A percentile compares a stretch with the other conserved stretches of the same genome.
Evolutionary conservation across 1,140 invertebrate genomes (phyloP).

Genomic region (Ganaspis sp.): DNA sequence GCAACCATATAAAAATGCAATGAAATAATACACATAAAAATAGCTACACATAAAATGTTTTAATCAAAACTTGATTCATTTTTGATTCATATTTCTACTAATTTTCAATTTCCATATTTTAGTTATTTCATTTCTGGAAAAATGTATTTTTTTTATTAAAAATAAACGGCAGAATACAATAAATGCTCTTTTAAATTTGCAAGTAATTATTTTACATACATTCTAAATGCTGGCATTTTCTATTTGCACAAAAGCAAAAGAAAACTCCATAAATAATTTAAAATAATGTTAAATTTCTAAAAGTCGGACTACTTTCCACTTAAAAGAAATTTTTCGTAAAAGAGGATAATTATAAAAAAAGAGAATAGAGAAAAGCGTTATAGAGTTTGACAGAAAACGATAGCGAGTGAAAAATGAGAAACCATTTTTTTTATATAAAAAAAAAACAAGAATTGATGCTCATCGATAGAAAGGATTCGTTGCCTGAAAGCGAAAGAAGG

Average conservation of each 20-base stretch:
- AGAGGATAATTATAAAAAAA: constrained; percentile 29
- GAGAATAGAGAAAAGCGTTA: constrained; percentile 11
- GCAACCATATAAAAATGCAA: constrained; percentile 44
- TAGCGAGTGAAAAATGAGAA: constrained; percentile 38
- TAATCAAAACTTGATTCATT: constrained; percentile 11
- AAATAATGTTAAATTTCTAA: constrained; percentile 31
- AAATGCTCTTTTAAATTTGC: no score
- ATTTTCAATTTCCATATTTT: no score
- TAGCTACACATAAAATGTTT: constrained; percentile 39
- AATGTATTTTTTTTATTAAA: no score
- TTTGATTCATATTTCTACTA: no score
- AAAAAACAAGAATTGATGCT: constrained; percentile 39
- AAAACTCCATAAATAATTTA: no score
- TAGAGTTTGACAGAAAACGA: constrained; percentile 1
- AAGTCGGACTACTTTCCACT: no score
- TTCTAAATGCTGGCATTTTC: no score
- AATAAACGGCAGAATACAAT: no score
- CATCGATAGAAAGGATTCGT: constrained; percentile 24
- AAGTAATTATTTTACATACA: no score
- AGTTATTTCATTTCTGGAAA: no score
- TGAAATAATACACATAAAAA: constrained; percentile 38
- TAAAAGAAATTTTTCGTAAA: constrained; percentile 21
- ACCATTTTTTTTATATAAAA: constrained; percentile 20
- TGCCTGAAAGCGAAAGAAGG: constrained; percentile 51
- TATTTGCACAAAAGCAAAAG: no score